Conservation (phyloP, 2,113 vertebrate genomes). For the Agelaius tricolor region DNA sequence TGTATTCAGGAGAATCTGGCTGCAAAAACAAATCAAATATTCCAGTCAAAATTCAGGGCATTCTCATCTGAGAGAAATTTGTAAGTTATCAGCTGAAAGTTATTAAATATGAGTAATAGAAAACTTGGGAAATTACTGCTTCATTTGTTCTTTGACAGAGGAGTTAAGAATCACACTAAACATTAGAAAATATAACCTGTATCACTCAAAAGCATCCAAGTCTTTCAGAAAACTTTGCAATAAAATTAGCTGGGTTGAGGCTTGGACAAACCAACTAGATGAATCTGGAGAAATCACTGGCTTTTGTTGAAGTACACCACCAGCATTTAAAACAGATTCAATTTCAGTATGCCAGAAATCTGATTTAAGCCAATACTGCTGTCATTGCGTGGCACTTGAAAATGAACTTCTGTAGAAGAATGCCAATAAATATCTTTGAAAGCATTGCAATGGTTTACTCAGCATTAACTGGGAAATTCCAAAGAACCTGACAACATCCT, state of each 20-base stretch:
- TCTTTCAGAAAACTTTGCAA: background rate
- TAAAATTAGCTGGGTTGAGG: background rate
- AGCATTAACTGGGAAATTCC: background rate
- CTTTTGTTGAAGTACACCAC: background rate
- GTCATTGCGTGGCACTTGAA: background rate
- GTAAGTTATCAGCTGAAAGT: background rate
- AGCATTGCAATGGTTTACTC: background rate
- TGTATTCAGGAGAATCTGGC: constrained; percentile 92
- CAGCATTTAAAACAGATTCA: background rate
- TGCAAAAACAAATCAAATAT: constrained; percentile 49
- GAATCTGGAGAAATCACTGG: background rate
- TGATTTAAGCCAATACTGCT: background rate
- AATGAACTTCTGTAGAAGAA: background rate
- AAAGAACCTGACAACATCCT: background rate
- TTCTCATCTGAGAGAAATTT: background rate
- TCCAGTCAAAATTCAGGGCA: background rate
- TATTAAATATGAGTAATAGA: background rate
- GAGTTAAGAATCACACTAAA: background rate
- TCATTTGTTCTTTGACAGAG: background rate
- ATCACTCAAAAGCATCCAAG: background rate
- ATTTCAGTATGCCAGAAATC: background rate
- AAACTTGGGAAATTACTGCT: background rate
- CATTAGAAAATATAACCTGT: background rate
- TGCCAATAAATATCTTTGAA: background rate
- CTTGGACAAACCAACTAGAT: background rate